Percentiles rank a stretch among this genome's conserved stretches.
phyloP scores from a whole-genome alignment of 1,140 invertebrate genomes.

The Diplogasteroides magnus region DNA sequence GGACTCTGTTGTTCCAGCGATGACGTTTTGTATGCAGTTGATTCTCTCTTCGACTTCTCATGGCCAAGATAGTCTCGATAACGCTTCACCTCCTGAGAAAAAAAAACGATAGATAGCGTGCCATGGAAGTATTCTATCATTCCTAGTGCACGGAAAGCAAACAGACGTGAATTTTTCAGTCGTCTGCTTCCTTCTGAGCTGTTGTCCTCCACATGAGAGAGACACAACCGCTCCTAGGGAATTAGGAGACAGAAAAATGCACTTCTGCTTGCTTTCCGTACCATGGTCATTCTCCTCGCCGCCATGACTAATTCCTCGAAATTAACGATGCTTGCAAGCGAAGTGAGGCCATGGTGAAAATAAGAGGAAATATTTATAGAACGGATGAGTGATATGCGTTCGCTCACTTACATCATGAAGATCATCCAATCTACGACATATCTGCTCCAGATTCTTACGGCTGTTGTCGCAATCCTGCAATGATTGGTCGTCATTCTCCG shows the following conservation, averaged over 20 bases:
- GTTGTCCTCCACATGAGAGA: too few relatives aligned
- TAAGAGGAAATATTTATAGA: background rate
- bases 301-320: too few relatives aligned
- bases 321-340: too few relatives aligned
- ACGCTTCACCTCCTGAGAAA: conserved; percentile 16
- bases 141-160: background rate
- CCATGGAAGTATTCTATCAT: background rate
- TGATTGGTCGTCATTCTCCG: too few relatives aligned
- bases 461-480: conserved; percentile 14
- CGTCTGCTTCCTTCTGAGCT: background rate
- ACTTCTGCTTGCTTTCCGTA: too few relatives aligned
- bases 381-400: too few relatives aligned
- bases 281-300: too few relatives aligned
- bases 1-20: background rate
- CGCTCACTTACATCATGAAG: conserved; percentile 14
- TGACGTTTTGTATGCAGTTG: conserved; percentile 10
- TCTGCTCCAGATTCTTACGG: conserved; percentile 4
- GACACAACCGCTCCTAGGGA: too few relatives aligned
- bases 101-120: background rate
- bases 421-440: conserved; percentile 8
- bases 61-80: conserved; percentile 16
- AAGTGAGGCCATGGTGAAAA: too few relatives aligned
- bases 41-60: conserved; percentile 5
- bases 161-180: background rate
- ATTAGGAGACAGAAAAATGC: too few relatives aligned